These are phyloP conservation scores for Catharus ustulatus DNA, from an alignment of 2,797 vertebrate genomes.

Conservation along the genomic window DNA sequence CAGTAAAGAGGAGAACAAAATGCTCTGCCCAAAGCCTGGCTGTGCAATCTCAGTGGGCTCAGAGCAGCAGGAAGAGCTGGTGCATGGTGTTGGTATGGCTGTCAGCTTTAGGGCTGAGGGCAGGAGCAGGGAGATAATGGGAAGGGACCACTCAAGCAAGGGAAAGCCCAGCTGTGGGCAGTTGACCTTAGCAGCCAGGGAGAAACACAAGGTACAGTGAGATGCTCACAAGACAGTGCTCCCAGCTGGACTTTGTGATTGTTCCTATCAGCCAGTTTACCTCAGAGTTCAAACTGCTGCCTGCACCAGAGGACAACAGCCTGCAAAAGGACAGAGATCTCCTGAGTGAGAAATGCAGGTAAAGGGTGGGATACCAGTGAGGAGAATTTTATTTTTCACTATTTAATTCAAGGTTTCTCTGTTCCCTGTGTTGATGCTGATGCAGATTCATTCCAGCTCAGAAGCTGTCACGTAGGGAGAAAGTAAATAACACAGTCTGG, in stretches of 20 bases:
- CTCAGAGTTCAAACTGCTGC: not conserved
- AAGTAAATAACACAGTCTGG: slow-evolving; percentile 51
- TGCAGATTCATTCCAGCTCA: not conserved
- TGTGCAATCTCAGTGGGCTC: not conserved
- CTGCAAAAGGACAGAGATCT: not conserved
- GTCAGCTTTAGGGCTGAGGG: not conserved
- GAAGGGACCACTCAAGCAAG: not conserved
- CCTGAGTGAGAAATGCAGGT: not conserved
- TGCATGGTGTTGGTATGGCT: not conserved
- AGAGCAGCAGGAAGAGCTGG: not conserved
- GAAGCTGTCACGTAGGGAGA: not conserved
- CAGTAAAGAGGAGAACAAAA: not conserved
- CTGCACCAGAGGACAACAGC: not conserved
- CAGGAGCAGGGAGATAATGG: not conserved
- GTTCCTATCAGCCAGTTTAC: not conserved
- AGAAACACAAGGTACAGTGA: not conserved
- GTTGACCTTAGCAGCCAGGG: not conserved
- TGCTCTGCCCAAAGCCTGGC: not conserved
- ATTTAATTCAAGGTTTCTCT: slow-evolving; percentile 33
- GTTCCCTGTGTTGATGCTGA: slow-evolving; percentile 1
- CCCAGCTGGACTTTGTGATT: not conserved
- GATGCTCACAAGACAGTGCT: not conserved
- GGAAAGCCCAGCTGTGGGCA: not conserved
- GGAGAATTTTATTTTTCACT: slow-evolving; percentile 9
- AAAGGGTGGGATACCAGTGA: not conserved